These are phyloP conservation scores for Chromoteleia sp. DNA, from an alignment of 2,888 invertebrate genomes.

Conservation along the genomic window DNA sequence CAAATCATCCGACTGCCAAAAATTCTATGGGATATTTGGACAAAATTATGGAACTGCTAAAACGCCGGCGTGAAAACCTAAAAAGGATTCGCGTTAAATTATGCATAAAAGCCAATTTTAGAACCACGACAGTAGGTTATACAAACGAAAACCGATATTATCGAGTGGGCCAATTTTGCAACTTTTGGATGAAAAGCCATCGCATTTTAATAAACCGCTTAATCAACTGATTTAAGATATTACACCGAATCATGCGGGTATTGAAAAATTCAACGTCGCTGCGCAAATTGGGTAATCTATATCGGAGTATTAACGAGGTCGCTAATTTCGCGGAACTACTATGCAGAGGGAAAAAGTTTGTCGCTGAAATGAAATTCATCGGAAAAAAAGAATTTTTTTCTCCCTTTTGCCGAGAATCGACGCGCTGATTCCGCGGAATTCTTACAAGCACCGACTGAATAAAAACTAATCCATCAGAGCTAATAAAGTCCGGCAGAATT, in stretches of 20 bases:
- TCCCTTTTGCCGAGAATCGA: too few relatives aligned
- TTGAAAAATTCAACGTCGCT: conserved; percentile 11
- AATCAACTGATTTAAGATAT: background rate
- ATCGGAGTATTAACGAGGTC: background rate
- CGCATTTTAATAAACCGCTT: background rate
- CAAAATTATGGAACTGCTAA: too few relatives aligned
- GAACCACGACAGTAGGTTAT: too few relatives aligned
- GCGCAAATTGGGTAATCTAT: background rate
- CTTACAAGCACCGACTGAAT: background rate
- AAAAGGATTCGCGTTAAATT: too few relatives aligned
- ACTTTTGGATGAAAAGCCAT: background rate
- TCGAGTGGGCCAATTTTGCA: background rate
- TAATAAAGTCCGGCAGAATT: conserved; percentile 7
- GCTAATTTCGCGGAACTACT: conserved; percentile 11
- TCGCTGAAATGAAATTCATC: background rate
- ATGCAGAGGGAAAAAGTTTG: background rate
- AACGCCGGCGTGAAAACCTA: too few relatives aligned
- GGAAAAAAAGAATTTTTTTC: background rate
- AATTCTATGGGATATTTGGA: too few relatives aligned
- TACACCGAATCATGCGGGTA: too few relatives aligned
- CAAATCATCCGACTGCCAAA: conserved; percentile 24
- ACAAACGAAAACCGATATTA: conserved; percentile 4
- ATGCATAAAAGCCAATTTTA: too few relatives aligned
- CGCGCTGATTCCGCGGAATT: background rate
- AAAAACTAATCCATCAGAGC: conserved; percentile 14